Evolutionary conservation across 2,797 vertebrate species (phyloP).

Genomic region (Melanotaenia parkinsoni): DNA sequence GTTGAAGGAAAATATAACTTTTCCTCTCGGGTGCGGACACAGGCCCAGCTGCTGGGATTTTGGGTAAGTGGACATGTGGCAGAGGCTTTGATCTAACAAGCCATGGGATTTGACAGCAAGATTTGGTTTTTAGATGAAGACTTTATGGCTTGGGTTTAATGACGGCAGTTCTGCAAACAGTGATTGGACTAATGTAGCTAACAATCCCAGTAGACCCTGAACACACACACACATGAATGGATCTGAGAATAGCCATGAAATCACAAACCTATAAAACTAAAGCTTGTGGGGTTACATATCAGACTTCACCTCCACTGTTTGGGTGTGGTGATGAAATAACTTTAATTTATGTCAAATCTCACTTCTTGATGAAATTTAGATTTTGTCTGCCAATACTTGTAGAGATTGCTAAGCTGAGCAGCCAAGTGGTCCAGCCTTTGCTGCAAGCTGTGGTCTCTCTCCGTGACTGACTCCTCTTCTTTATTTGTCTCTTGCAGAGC

Average conservation of each 20-base stretch:
- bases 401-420: not conserved
- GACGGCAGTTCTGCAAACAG: constrained; percentile 23
- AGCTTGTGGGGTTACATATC: constrained; percentile 13
- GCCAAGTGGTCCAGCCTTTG: constrained; percentile 1
- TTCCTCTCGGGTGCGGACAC: constrained; percentile 73
- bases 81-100: constrained; percentile 73
- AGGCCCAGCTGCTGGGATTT: constrained; percentile 55
- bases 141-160: constrained; percentile 59
- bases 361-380: not conserved
- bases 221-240: not conserved
- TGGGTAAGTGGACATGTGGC: constrained; percentile 71
- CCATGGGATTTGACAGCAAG: constrained; percentile 60
- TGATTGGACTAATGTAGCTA: constrained; percentile 45
- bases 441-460: constrained; percentile 25
- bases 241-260: constrained; percentile 26
- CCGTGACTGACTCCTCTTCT: constrained; percentile 35
- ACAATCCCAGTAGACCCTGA: not conserved
- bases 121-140: constrained; percentile 68
- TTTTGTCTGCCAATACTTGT: not conserved
- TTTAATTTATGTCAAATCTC: constrained; percentile 14
- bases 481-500: constrained; percentile 75
- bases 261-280: constrained; percentile 22
- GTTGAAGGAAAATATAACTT: constrained; percentile 72
- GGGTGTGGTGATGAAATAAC: constrained; percentile 15
- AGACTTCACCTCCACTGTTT: constrained; percentile 3